Conservation (phyloP, 2,888 invertebrate genomes). For the Aphelenchoides bicaudatus region DNA sequence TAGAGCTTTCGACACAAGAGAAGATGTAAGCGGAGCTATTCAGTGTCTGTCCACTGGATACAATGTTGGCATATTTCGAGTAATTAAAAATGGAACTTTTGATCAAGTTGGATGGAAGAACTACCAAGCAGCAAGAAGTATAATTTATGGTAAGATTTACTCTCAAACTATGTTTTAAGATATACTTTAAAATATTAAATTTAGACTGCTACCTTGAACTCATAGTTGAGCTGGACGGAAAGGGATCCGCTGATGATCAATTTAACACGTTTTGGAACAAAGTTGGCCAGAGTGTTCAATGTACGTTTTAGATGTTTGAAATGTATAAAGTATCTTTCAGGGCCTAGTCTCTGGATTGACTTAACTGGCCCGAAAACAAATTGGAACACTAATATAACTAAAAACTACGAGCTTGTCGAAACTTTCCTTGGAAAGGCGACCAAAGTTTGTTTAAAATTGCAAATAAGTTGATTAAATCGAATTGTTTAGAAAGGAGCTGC, state of each 20-base stretch:
- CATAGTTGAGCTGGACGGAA: background rate
- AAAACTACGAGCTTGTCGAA: background rate
- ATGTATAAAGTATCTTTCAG: background rate
- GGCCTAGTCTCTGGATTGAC: slow-evolving; percentile 1
- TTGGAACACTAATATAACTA: background rate
- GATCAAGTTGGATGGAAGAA: background rate
- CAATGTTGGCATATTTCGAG: background rate
- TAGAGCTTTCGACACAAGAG: background rate
- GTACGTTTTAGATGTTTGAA: background rate
- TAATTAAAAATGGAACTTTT: background rate
- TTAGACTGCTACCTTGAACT: background rate
- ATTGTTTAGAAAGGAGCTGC: background rate
- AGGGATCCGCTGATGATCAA: background rate
- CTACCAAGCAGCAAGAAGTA: slow-evolving; percentile 5
- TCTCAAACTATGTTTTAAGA: background rate
- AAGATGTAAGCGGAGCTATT: background rate
- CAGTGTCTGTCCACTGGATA: background rate
- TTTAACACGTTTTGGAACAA: slow-evolving; percentile 5
- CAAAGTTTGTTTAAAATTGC: background rate
- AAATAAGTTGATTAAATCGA: background rate
- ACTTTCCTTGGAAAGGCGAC: background rate
- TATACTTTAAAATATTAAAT: background rate
- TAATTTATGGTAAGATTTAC: too few relatives aligned
- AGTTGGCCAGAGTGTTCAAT: too few relatives aligned
- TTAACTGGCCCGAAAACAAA: background rate